These are phyloP conservation scores for Agelaius phoeniceus DNA, from an alignment of 2,113 vertebrate genomes.

Conservation along the genomic window DNA sequence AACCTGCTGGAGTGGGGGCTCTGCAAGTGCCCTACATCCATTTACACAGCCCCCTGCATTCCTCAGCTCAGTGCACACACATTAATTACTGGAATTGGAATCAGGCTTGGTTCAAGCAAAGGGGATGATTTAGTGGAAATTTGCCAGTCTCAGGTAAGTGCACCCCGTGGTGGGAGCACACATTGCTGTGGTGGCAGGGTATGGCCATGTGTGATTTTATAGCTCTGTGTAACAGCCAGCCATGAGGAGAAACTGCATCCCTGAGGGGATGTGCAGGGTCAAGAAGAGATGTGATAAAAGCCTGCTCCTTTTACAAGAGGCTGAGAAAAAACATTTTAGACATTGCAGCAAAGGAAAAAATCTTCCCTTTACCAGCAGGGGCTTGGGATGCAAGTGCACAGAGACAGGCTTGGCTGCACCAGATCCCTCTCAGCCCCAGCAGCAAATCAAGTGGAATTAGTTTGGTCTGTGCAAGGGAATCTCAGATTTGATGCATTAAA, in stretches of 20 bases:
- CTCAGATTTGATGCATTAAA: neutral
- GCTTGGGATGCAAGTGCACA: neutral
- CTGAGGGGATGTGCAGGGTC: neutral
- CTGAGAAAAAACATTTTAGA: constrained; percentile 27
- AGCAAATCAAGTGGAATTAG: neutral
- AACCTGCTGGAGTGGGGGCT: neutral
- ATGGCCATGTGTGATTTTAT: neutral
- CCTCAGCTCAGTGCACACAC: neutral
- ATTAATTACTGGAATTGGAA: neutral
- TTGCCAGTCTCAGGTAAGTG: neutral
- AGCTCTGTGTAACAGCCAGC: neutral
- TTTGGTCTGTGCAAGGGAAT: neutral
- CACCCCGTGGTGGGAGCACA: neutral
- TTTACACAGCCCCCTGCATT: neutral
- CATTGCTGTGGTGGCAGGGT: neutral
- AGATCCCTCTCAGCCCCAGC: neutral
- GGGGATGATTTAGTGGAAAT: neutral
- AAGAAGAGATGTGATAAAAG: constrained; percentile 40
- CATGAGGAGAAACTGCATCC: neutral
- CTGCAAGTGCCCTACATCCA: neutral
- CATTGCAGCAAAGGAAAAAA: neutral
- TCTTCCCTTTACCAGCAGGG: neutral
- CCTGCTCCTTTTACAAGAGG: neutral
- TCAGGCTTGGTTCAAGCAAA: neutral
- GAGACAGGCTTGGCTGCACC: neutral